A percentile compares a stretch with the other conserved stretches of the same genome.
phyloP scores from a whole-genome alignment of 2,888 invertebrate genomes.

The Athalia circularis region DNA sequence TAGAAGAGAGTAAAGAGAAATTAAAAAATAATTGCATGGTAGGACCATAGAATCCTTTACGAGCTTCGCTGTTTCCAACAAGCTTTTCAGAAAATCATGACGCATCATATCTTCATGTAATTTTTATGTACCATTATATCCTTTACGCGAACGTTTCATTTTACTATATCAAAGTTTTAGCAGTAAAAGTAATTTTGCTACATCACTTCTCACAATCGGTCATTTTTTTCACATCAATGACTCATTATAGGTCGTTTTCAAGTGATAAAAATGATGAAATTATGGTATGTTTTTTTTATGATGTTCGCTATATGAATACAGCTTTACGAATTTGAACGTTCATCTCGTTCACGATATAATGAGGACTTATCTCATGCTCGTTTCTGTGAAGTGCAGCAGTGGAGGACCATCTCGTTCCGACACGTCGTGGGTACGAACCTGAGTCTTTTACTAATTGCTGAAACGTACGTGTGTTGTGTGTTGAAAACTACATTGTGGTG shows the following conservation, averaged over 20 bases:
- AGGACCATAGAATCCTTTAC: constrained; percentile 19
- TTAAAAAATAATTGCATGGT: not conserved
- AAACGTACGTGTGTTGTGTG: not conserved
- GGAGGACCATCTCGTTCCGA: not conserved
- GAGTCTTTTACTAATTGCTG: constrained; percentile 11
- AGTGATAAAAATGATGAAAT: no score
- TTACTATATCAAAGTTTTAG: no score
- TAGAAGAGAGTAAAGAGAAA: not conserved
- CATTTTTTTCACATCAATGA: no score
- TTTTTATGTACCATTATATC: no score
- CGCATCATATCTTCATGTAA: no score
- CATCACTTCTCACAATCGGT: no score
- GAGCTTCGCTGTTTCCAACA: constrained; percentile 22
- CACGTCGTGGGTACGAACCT: not conserved
- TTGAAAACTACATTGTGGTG: not conserved
- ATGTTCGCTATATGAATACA: no score
- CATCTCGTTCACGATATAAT: not conserved
- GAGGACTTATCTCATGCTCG: not conserved
- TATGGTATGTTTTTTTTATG: no score
- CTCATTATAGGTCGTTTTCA: no score
- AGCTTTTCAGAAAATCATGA: not conserved
- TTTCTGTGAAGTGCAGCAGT: constrained; percentile 18
- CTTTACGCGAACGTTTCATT: no score
- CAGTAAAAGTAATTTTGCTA: no score
- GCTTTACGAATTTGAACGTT: not conserved